Evolutionary conservation across 2,797 vertebrate genomes (phyloP).

Genomic region (Yasuhikotakia modesta): DNA sequence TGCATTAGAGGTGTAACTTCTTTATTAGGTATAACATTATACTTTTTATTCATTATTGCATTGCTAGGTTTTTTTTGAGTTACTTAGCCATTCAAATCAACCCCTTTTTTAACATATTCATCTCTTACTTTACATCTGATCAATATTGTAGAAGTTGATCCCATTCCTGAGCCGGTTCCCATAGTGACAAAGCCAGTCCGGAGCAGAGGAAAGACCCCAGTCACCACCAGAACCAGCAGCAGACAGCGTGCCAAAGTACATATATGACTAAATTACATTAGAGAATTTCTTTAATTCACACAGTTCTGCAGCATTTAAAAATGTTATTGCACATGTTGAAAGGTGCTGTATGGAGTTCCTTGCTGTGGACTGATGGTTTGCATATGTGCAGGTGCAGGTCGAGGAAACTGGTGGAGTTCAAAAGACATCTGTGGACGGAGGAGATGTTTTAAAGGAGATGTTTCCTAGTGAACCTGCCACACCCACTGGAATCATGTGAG

Average conservation of each 20-base stretch:
- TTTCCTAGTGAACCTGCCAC: constrained; percentile 81
- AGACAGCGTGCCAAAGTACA: constrained; percentile 83
- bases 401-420: constrained; percentile 78
- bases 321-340: neutral
- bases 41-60: too few species aligned
- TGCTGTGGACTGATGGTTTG: neutral
- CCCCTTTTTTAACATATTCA: too few species aligned
- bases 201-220: constrained; percentile 80
- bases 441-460: constrained; percentile 86
- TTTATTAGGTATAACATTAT: too few species aligned
- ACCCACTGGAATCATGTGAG: constrained; percentile 89
- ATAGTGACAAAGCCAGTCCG: constrained; percentile 84
- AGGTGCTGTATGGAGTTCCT: neutral
- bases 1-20: too few species aligned
- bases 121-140: neutral
- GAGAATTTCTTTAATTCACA: too few species aligned
- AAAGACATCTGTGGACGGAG: constrained; percentile 32
- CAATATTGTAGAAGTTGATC: constrained; percentile 23
- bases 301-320: neutral
- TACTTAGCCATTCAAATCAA: too few species aligned
- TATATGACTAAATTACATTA: neutral
- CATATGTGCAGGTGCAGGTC: constrained; percentile 82
- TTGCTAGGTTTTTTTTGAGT: too few species aligned
- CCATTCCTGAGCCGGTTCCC: constrained; percentile 79
- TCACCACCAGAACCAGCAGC: constrained; percentile 82